Evolutionary conservation across 2,113 vertebrate genomes (phyloP).

Genomic region (Pandion haliaetus): DNA sequence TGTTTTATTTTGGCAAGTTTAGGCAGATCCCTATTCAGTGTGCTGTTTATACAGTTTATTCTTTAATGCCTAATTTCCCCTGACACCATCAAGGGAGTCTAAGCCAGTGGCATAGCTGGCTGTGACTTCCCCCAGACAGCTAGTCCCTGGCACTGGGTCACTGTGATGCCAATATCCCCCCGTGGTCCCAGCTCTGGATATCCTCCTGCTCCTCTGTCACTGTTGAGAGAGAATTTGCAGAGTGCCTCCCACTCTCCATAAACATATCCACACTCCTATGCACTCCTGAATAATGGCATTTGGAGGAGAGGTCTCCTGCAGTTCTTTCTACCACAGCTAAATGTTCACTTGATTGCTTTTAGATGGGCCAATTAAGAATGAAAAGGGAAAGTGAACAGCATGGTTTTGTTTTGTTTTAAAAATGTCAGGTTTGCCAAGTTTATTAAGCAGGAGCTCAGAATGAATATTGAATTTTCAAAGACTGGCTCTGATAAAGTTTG

Average conservation of each 20-base stretch:
- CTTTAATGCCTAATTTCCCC: neutral
- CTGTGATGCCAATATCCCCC: neutral
- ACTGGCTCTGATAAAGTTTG: neutral
- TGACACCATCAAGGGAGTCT: neutral
- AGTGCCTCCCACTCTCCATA: neutral
- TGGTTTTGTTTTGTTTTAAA: constrained; percentile 64
- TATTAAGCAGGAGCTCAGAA: constrained; percentile 17
- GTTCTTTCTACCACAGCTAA: constrained; percentile 52
- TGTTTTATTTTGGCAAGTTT: neutral
- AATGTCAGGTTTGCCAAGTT: constrained; percentile 58
- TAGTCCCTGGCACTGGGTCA: neutral
- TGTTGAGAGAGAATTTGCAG: neutral
- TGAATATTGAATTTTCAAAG: constrained; percentile 38
- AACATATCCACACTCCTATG: constrained; percentile 5
- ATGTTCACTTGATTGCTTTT: constrained; percentile 68
- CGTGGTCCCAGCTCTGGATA: neutral
- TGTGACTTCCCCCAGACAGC: neutral
- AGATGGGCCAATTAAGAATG: constrained; percentile 69
- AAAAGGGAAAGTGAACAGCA: constrained; percentile 63
- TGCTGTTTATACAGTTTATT: neutral
- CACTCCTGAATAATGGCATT: constrained; percentile 55
- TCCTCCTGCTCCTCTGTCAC: neutral
- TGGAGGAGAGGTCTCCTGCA: constrained; percentile 59
- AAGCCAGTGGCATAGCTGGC: neutral
- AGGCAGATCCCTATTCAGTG: neutral